Evolutionary conservation across 1,140 invertebrate species (phyloP).

Genomic region (Drosophila nebulosa): DNA sequence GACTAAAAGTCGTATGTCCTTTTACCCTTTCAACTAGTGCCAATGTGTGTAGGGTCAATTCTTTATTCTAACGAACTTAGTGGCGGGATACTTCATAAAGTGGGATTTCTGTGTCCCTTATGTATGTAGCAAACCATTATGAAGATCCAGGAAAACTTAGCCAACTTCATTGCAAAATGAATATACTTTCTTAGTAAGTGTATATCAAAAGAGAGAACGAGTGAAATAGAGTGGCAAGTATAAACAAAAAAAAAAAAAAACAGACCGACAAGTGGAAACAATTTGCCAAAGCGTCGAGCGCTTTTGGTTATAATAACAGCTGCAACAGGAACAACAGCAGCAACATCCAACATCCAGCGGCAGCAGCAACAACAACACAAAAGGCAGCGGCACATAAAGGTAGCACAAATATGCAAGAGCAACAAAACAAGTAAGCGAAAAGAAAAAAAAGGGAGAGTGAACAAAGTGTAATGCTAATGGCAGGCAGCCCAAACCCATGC

Average conservation of each 20-base stretch:
- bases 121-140: too few species aligned
- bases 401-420: conserved; percentile 17
- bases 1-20: not conserved
- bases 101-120: too few species aligned
- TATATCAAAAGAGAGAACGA: not conserved
- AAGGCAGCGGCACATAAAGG: conserved; percentile 10
- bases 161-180: too few species aligned
- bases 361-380: conserved; percentile 13
- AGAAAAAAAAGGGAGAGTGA: not conserved
- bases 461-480: not conserved
- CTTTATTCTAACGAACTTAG: too few species aligned
- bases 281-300: conserved; percentile 70
- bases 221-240: not conserved
- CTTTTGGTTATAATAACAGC: conserved; percentile 72
- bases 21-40: too few species aligned
- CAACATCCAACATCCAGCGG: not conserved
- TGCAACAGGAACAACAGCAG: conserved; percentile 28
- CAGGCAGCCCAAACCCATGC: not conserved
- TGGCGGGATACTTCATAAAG: too few species aligned
- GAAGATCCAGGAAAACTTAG: too few species aligned
- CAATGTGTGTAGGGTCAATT: too few species aligned
- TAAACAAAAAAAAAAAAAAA: too few species aligned
- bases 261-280: conserved; percentile 65
- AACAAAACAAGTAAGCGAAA: not conserved
- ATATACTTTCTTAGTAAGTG: conserved; percentile 4